Base-by-base conservation (phyloP, 2,113 vertebrate genomes). In the Gallinago jamesoni region DNA sequence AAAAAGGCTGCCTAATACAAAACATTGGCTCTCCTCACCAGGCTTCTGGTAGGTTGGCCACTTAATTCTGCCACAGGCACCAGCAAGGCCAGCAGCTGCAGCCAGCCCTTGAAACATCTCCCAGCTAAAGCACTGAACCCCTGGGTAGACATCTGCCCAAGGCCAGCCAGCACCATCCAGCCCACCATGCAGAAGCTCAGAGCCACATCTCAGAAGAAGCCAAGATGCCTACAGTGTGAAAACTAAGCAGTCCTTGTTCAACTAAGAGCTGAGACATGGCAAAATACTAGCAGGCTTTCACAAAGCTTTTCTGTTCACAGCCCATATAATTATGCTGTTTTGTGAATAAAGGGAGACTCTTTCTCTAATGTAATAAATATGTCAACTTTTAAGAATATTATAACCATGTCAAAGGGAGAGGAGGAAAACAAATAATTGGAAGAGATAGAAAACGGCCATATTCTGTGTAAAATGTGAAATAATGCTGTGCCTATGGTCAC, bases 321-420 rank as follows among this genome's bases (percentile, higher is more conserved):
- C 41, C 69, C 74, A 52, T 87, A 50, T 82, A 68, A 69, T 78
- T 50, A 55, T 13, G n/a, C 31, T 85, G 39, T 53, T 91, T 53
- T 89, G 69, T 70, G 39, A 75, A 84, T 84, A 79, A 89, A 57
- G n/a, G 43, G 75, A 95, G 45, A 82, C 30, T 84, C 70, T 66
- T 86, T 22, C 50, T 66, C 55, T 89, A 73, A 83, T 53, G 15
- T 56, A 84, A 85, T 88, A 66, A 89, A 76, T 53, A 50, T 22
- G n/a, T 66, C 82, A 91, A 47, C 55, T 92, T 93, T 67, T 63
- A 90, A 59, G 75, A 88, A 27, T n/a, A 90, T 80, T 80, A 37
- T 33, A 83, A 35, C 59, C 15, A 52, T 88, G 93, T 95, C 78
- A 90, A 63, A 95, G 22, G 41, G 47, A 88, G 33, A 50, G 17